Conservation (phyloP, 2,888 invertebrate genomes). For the Tipula lateralis region DNA sequence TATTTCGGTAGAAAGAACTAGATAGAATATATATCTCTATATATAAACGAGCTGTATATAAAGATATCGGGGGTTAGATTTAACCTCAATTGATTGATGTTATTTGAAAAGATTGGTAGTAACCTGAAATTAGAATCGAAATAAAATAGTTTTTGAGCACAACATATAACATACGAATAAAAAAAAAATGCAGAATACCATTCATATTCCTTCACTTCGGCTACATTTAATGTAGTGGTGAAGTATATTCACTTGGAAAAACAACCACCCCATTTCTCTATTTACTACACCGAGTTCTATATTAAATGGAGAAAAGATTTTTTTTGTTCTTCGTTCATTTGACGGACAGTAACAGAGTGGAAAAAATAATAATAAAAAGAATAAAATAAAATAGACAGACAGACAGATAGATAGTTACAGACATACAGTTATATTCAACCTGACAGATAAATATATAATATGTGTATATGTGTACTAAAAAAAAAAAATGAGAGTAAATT, state of each 20-base stretch:
- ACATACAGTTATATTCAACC: constrained; percentile 19
- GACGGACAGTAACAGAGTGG: constrained; percentile 24
- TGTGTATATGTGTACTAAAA: not conserved
- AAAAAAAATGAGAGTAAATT: not conserved
- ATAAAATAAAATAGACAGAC: constrained; percentile 24
- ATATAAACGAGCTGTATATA: not conserved
- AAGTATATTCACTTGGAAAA: not conserved
- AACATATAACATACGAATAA: too few relatives aligned
- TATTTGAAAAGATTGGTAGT: constrained; percentile 24
- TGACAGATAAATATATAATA: not conserved
- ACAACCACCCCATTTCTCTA: not conserved
- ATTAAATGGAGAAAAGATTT: not conserved
- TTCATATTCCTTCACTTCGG: constrained; percentile 1
- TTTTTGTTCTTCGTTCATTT: constrained; percentile 24
- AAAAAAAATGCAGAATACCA: not conserved
- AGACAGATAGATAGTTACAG: constrained; percentile 24
- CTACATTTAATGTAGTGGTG: not conserved
- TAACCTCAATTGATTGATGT: constrained; percentile 11
- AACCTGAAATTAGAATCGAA: constrained; percentile 6
- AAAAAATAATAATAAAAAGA: constrained; percentile 11
- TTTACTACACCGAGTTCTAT: not conserved
- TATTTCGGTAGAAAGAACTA: not conserved
- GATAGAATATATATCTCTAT: not conserved
- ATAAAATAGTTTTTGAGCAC: not conserved
- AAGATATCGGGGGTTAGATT: not conserved